Base-by-base conservation (phyloP, 2,888 invertebrate genomes). In the Drosophila testacea region DNA sequence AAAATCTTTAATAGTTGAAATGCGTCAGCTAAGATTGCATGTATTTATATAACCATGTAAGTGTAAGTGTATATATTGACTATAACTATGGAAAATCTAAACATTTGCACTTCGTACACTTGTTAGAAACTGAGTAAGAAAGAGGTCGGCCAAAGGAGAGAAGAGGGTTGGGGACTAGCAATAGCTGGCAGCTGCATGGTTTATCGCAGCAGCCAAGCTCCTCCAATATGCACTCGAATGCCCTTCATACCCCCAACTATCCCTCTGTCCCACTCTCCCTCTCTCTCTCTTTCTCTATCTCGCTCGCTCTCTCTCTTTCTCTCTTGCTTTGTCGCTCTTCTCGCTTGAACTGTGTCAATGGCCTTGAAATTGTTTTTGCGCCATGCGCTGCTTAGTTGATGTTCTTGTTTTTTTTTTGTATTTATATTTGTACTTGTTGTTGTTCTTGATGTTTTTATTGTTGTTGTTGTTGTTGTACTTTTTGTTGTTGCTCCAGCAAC, bases 291-390 rank as follows among this genome's bases (percentile, higher is more conserved):
- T 34, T 30, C 52, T 27, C 52, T 10, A 16, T n/a, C 61, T 28
- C 60, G 13, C 27, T 6, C 34, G 6, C 44, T 27, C 13, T 27
- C 34, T 51, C n/a, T 36, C 30, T 38, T 13, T 27, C 32, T 32
- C 44, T 30, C 28, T 34, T 16, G 36, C 54, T 34, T 3, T 32
- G 42, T 32, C 69, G 16, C 56, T 32, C 70, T 77, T 81, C 69
- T 72, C 88, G 77, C 77, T 83, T 67, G 73, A 88, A 83, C 80
- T 86, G 82, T 88, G 88, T 82, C 88, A 86, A 83, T 83, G 87
- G 86, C 86, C 86, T 88, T 86, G 86, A 88, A 88, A 86, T 84
- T 88, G 86, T 82, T 88, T 81, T 86, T 86, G 70, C 88, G 72
- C 78, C 87, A 78, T 70, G 73, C 78, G 77, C 68, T 69, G 79